Base-by-base conservation (phyloP, 1,140 invertebrate genomes). In the Bombus polaris region DNA sequence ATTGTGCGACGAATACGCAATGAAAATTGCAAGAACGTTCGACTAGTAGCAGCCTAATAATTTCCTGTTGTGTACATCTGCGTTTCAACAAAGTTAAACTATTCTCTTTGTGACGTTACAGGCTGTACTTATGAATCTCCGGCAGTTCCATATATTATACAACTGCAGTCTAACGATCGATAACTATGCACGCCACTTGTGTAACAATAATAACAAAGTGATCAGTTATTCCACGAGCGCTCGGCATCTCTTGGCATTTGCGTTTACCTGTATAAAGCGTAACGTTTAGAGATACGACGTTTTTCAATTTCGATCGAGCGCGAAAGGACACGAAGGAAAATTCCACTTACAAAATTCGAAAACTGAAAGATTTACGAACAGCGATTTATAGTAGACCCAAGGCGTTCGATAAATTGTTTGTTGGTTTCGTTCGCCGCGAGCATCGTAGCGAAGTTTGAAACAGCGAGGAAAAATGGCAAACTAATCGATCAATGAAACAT, bases 61-160 rank as follows among this genome's bases (percentile, higher is more conserved):
- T 53, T 28, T 28, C 42, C 15, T 0, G 28, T 15, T n/a, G 4
- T 18, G 28, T 28, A 18, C 9, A 32, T 4, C 13, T 12, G 5
- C 42, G 12, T 59, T 37, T 57, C 62, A 5, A 57, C 28, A 28
- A 66, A 70, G 8, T 37, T 70, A 28, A 53, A 39, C 22, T 78
- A 78, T 77, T 83, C 82, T 68, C 74, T 77, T 83, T 78, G 82
- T 15, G 28, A 18, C 9, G 65, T 18, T 35, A 22, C 65, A 70
- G 37, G 4, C 81, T 39, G 62, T 70, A 78, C 74, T 83, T 70
- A 78, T 8, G 62, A 32, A 2, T 15, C n/a, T 4, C 35, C 42
- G 6, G n/a, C 1, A n/a, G 59, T 22, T 68, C 59, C 15, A 57
- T 72, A 22, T 76, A 77, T 83, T 32, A 57, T 83, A 68, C 25